These are phyloP conservation scores for Diorhabda elongata DNA, from an alignment of 1,140 invertebrate species.

Conservation along the genomic window DNA sequence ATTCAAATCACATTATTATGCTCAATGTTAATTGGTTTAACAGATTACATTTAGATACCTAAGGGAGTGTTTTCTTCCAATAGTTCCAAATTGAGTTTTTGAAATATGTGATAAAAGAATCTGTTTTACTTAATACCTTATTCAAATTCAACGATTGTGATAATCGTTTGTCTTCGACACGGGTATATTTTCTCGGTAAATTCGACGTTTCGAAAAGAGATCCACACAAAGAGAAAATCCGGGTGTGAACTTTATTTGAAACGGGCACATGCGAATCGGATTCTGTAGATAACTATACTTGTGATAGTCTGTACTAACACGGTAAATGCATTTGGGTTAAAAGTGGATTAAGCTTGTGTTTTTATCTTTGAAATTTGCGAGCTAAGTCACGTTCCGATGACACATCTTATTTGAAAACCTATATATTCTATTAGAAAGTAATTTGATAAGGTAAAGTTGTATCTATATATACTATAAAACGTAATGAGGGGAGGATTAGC, in stretches of 20 bases:
- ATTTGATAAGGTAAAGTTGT: background rate
- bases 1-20: no score
- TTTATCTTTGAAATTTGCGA: background rate
- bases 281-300: background rate
- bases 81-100: no score
- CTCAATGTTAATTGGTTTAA: no score
- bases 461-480: no score
- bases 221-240: background rate
- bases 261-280: background rate
- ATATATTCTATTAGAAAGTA: background rate
- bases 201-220: background rate
- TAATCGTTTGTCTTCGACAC: background rate
- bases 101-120: background rate
- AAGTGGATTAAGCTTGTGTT: conserved; percentile 8
- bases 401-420: background rate
- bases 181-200: background rate
- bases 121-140: background rate
- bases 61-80: no score
- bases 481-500: no score
- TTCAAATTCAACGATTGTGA: background rate
- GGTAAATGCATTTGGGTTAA: conserved; percentile 12
- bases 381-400: background rate
- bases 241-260: background rate
- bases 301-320: background rate
- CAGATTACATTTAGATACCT: no score